These are phyloP conservation scores for Dolichotis patagonum DNA, from an alignment of 2,113 vertebrate species.

Conservation along the genomic window DNA sequence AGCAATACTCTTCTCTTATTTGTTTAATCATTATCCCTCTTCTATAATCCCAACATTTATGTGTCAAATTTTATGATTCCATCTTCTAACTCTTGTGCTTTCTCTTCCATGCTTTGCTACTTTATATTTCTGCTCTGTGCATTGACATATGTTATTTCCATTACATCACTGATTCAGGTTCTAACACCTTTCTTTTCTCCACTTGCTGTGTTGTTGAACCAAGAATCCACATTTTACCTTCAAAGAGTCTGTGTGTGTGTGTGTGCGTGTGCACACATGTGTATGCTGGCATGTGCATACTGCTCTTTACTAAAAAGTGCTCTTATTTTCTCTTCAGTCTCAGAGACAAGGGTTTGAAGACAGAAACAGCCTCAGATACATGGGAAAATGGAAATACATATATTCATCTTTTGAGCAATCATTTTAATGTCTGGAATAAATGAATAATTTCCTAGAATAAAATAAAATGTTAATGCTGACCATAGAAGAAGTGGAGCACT, in stretches of 20 bases:
- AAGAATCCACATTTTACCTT: neutral
- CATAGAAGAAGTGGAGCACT: constrained; percentile 2
- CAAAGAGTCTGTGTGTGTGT: neutral
- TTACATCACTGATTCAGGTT: neutral
- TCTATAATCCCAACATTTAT: neutral
- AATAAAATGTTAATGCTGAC: neutral
- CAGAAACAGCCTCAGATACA: neutral
- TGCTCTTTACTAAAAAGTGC: neutral
- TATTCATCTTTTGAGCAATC: neutral
- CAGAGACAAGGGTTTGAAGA: constrained; percentile 17
- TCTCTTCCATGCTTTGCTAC: neutral
- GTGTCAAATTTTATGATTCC: neutral
- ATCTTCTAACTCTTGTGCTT: neutral
- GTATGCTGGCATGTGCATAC: neutral
- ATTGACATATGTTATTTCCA: neutral
- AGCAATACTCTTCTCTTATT: neutral
- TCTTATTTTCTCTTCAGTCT: constrained; percentile 6
- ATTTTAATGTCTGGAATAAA: constrained; percentile 35
- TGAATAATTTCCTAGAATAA: neutral
- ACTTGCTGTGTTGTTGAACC: neutral
- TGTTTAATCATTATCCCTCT: neutral
- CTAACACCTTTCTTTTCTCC: neutral
- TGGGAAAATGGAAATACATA: constrained; percentile 29
- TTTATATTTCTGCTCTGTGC: neutral
- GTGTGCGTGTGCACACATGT: neutral